Evolutionary conservation across 2,797 vertebrate species (phyloP).

Genomic region (Tadarida brasiliensis): DNA sequence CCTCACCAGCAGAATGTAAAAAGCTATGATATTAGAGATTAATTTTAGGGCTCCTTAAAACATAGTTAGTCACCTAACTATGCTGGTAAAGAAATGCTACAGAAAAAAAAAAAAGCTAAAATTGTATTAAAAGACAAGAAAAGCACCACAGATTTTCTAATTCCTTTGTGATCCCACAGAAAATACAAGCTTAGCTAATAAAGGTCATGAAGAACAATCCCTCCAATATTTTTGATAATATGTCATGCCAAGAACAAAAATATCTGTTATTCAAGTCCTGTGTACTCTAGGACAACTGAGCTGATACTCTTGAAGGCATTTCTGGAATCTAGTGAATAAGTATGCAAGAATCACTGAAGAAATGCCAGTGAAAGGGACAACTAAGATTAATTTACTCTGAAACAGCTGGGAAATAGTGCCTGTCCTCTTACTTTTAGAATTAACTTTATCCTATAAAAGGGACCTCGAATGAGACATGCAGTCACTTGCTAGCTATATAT

Average conservation of each 20-base stretch:
- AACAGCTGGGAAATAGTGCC: background rate
- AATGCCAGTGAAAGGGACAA: background rate
- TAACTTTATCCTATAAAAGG: background rate
- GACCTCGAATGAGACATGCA: background rate
- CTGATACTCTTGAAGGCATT: conserved; percentile 6
- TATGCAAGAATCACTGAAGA: conserved; percentile 4
- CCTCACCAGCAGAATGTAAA: background rate
- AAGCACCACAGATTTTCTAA: background rate
- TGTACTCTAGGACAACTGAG: background rate
- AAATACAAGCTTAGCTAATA: background rate
- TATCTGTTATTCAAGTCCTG: background rate
- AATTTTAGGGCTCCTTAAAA: background rate
- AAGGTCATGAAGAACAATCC: background rate
- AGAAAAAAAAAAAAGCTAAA: background rate
- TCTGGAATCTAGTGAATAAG: background rate
- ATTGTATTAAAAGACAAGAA: conserved; percentile 29
- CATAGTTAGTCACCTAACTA: background rate
- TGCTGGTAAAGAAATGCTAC: background rate
- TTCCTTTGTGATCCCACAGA: background rate
- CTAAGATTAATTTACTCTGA: background rate
- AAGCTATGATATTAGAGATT: background rate
- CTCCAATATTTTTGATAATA: background rate
- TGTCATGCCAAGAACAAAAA: background rate
- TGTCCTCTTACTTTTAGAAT: background rate
- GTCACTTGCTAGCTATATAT: conserved; percentile 1